These are phyloP conservation scores for Diabrotica balteata DNA, from an alignment of 2,888 invertebrate species.

Conservation along the genomic window DNA sequence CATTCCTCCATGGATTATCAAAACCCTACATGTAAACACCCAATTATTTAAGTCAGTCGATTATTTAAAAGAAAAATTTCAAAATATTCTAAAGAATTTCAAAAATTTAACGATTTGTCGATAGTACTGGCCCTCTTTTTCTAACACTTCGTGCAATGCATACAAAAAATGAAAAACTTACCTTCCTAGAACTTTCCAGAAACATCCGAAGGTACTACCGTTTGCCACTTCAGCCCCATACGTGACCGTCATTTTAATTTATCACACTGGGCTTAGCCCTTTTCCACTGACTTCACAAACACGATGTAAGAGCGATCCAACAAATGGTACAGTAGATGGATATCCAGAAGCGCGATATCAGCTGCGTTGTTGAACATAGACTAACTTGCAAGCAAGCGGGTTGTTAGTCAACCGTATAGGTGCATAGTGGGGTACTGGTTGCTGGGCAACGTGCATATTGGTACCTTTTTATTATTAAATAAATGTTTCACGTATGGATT, in stretches of 20 bases:
- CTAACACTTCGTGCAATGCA: constrained; percentile 14
- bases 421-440: no score
- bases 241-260: constrained; percentile 78
- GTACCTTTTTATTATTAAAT: no score
- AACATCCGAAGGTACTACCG: constrained; percentile 91
- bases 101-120: constrained; percentile 19
- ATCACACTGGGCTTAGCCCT: constrained; percentile 38
- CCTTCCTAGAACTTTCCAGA: constrained; percentile 73
- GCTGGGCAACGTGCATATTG: no score
- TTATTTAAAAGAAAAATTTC: no score
- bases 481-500: no score
- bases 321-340: constrained; percentile 17
- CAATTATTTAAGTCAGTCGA: no score
- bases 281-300: constrained; percentile 35
- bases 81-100: not conserved
- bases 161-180: constrained; percentile 42
- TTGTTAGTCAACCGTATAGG: no score
- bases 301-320: constrained; percentile 24
- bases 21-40: no score
- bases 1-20: no score
- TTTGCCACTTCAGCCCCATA: constrained; percentile 91
- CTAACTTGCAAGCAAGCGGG: constrained; percentile 18
- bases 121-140: constrained; percentile 16
- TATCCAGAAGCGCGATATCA: constrained; percentile 29
- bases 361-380: constrained; percentile 29